phyloP scores from a whole-genome alignment of 2,888 invertebrate genomes.

The Zonitis immaculata region DNA sequence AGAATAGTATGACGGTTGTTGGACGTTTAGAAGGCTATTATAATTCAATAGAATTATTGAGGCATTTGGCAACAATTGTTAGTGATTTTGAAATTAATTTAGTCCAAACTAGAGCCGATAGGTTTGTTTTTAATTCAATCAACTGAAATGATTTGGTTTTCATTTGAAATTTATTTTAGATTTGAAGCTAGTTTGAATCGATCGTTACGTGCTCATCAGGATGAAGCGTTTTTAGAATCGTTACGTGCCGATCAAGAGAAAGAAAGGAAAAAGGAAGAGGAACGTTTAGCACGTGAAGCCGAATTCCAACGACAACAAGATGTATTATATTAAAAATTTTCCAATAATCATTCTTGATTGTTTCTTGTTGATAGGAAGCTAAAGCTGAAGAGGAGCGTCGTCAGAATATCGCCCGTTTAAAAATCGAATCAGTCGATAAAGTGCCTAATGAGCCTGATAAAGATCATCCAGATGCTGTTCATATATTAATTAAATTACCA shows the following conservation, averaged over 20 bases:
- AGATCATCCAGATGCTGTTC: constrained; percentile 66
- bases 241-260: constrained; percentile 92
- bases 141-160: too few relatives aligned
- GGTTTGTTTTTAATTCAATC: constrained; percentile 57
- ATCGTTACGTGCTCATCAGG: constrained; percentile 83
- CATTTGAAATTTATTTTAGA: too few relatives aligned
- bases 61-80: constrained; percentile 69
- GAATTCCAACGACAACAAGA: constrained; percentile 47
- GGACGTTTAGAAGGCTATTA: constrained; percentile 80
- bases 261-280: constrained; percentile 67
- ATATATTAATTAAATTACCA: constrained; percentile 87
- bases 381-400: constrained; percentile 50
- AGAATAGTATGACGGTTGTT: constrained; percentile 90
- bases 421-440: constrained; percentile 59
- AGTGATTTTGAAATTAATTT: constrained; percentile 83
- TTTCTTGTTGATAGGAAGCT: too few relatives aligned
- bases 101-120: constrained; percentile 80
- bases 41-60: constrained; percentile 64
- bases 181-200: constrained; percentile 81
- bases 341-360: too few relatives aligned
- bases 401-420: constrained; percentile 60
- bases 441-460: constrained; percentile 73
- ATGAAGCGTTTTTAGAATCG: constrained; percentile 90
- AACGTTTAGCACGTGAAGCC: constrained; percentile 53
- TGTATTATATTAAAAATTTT: too few relatives aligned